phyloP scores from a whole-genome alignment of 2,113 vertebrate genomes.

The Aegypius monachus region DNA sequence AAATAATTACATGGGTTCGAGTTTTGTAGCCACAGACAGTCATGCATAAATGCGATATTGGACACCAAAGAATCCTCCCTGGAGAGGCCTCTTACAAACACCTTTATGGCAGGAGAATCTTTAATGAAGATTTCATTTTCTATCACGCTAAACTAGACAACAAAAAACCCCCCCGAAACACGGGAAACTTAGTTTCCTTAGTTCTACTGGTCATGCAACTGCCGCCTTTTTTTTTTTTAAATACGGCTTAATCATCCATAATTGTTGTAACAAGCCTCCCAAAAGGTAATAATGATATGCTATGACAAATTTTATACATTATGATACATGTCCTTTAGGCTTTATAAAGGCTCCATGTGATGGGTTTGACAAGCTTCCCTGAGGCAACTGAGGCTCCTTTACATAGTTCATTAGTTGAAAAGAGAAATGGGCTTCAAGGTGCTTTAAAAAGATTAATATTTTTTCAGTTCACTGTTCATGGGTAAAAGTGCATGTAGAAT shows the following conservation, averaged over 20 bases:
- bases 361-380: conserved; percentile 44
- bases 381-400: conserved; percentile 25
- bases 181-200: background rate
- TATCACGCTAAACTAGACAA: background rate
- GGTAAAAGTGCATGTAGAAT: background rate
- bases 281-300: conserved; percentile 40
- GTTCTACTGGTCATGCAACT: background rate
- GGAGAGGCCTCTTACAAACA: background rate
- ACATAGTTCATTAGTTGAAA: conserved; percentile 42
- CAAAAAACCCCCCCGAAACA: background rate
- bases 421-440: conserved; percentile 26
- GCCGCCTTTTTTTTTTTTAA: background rate
- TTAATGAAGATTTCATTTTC: background rate
- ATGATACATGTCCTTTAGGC: conserved; percentile 35
- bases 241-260: background rate
- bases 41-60: background rate
- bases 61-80: background rate
- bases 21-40: background rate
- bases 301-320: conserved; percentile 43
- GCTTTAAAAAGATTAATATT: conserved; percentile 12
- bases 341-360: conserved; percentile 30
- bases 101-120: background rate
- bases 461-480: background rate
- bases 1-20: background rate
- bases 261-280: conserved; percentile 20